Percentiles rank a stretch among this genome's conserved stretches.
Evolutionary conservation across 2,113 vertebrate genomes (phyloP).

Genomic region (Zeus faber): DNA sequence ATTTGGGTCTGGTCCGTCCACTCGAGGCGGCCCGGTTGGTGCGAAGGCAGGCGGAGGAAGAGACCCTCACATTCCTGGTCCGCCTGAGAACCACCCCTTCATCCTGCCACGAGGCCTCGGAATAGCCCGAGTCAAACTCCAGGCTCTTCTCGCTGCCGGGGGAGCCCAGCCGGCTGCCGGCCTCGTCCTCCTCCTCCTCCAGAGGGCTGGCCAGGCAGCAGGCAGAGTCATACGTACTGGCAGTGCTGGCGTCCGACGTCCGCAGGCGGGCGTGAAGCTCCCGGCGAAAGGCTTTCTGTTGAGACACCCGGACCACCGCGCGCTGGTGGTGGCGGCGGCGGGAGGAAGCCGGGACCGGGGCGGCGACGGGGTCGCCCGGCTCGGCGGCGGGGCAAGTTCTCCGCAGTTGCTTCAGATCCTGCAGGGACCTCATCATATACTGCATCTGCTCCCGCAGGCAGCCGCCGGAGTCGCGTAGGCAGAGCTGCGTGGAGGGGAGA

Average conservation of each 20-base stretch:
- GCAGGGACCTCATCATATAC: slow-evolving; percentile 79
- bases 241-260: slow-evolving; percentile 77
- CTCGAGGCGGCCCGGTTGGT: slow-evolving; percentile 59
- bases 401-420: slow-evolving; percentile 72
- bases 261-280: slow-evolving; percentile 62
- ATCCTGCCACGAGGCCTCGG: slow-evolving; percentile 88
- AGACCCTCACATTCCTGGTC: slow-evolving; percentile 76
- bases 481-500: slow-evolving; percentile 69
- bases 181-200: slow-evolving; percentile 65
- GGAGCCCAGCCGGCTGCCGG: slow-evolving; percentile 65
- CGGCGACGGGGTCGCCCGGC: slow-evolving; percentile 26
- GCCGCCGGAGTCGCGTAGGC: slow-evolving; percentile 75
- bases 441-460: slow-evolving; percentile 78
- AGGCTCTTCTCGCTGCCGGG: slow-evolving; percentile 83
- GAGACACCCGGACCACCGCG: slow-evolving; percentile 48
- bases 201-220: slow-evolving; percentile 81
- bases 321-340: slow-evolving; percentile 44
- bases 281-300: slow-evolving; percentile 57
- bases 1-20: slow-evolving; percentile 80
- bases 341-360: slow-evolving; percentile 18
- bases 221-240: slow-evolving; percentile 82
- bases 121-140: slow-evolving; percentile 94
- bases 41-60: slow-evolving; percentile 64
- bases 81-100: slow-evolving; percentile 75
- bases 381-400: slow-evolving; percentile 52